phyloP scores from a whole-genome alignment of 2,888 invertebrate species.

The Anoplius nigerrimus region DNA sequence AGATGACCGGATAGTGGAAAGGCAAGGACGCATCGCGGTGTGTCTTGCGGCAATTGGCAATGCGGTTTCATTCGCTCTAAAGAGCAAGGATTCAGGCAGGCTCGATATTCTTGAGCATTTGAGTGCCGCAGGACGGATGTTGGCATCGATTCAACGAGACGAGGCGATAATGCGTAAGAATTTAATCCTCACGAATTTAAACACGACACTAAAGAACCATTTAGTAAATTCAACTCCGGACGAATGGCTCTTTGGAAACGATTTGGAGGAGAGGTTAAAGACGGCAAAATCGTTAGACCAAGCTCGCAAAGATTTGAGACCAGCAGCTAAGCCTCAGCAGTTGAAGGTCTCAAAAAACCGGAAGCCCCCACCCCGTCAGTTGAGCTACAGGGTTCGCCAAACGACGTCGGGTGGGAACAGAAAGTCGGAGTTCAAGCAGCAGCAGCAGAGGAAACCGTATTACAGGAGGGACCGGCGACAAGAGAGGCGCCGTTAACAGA shows the following conservation, averaged over 20 bases:
- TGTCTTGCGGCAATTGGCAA: slow-evolving; percentile 31
- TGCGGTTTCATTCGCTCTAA: slow-evolving; percentile 19
- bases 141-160: slow-evolving; percentile 40
- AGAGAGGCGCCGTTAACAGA: not conserved
- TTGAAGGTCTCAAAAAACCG: not conserved
- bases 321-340: slow-evolving; percentile 18
- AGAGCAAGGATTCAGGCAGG: slow-evolving; percentile 18
- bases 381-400: not conserved
- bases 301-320: not conserved
- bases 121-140: slow-evolving; percentile 26
- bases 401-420: slow-evolving; percentile 13
- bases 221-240: slow-evolving; percentile 20
- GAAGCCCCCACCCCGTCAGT: slow-evolving; percentile 10
- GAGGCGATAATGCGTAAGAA: slow-evolving; percentile 31
- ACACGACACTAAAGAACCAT: slow-evolving; percentile 27
- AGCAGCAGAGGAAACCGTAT: not conserved
- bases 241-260: not conserved
- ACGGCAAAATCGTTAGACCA: not conserved
- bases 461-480: not conserved
- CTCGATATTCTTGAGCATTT: slow-evolving; percentile 22
- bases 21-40: slow-evolving; percentile 32
- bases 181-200: slow-evolving; percentile 26
- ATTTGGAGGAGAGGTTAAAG: not conserved
- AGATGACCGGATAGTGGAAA: slow-evolving; percentile 32
- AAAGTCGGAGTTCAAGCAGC: not conserved